Evolutionary conservation across 2,888 invertebrate species (phyloP), one percentile per base, ranked within the genome.

Genomic region (Lamproptera curius): DNA sequence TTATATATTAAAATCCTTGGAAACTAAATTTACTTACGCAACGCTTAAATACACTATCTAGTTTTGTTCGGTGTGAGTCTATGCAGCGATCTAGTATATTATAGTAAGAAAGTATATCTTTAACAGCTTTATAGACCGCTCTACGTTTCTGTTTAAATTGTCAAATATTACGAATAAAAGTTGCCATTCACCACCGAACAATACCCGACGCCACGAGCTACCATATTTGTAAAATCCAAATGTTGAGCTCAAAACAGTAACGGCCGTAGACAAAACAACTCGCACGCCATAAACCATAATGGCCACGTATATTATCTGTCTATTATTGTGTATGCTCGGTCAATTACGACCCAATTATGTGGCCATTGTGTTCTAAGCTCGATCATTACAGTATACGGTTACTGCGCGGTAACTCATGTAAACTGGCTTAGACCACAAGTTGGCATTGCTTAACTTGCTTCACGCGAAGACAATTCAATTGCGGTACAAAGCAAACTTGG

Each of bases 321-420:
- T 55, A 59, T 58, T 56, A 58, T 56, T 57, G 53, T 59, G 54
- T 59, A 55, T 59, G 51, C 36, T 58, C 56, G 57, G 54, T 56
- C 59, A 58, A 62, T 63, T 63, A 62, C 53, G 53, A 46, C 53
- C 51, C 58, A 60, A 63, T 63, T 62, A 62, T 56, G 41, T 49
- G 42, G 41, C 53, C 42, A 59, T 57, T 62, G 59, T 62, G 55
- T 59, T 28, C 55, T 46, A 35, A 42, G 37, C 36, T 16, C 41
- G 48, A 56, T 52, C 51, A 58, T 57, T 56, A 53, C 53, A 44
- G 44, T 37, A 43, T 53, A 50, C 52, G 51, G 52, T 54, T 53
- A 41, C 40, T 20, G 42, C 10, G 35, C 35, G 34, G 20, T 16
- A 23, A 35, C 35, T 17, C 40, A 34, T 40, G 46, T 28, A 40